Percentiles rank a stretch among this genome's conserved stretches.
Conservation (phyloP, 2,113 vertebrate species). For the Sinocyclocheilus anophthalmus region DNA sequence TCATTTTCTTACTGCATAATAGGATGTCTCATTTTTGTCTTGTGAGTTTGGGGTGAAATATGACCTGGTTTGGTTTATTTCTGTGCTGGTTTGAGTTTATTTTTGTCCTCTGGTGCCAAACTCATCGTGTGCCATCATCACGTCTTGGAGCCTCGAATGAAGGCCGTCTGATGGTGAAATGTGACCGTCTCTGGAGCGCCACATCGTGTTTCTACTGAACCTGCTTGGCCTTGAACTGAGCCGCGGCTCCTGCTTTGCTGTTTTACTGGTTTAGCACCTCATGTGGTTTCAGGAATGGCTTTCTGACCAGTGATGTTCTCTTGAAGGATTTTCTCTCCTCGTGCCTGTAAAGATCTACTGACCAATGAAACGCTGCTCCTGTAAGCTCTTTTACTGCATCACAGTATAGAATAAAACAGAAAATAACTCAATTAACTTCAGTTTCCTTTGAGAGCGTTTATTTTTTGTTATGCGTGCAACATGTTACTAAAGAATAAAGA, state of each 20-base stretch:
- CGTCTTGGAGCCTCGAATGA: not conserved
- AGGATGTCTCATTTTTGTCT: not conserved
- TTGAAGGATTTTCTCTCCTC: slow-evolving; percentile 61
- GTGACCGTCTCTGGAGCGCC: slow-evolving; percentile 28
- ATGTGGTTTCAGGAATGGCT: slow-evolving; percentile 23
- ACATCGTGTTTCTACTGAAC: not conserved
- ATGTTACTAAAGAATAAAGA: slow-evolving; percentile 59
- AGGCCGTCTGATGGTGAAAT: not conserved
- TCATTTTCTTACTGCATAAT: not conserved
- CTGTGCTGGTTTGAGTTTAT: not conserved
- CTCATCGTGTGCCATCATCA: not conserved
- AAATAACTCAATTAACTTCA: slow-evolving; percentile 54
- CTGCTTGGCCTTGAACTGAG: slow-evolving; percentile 32
- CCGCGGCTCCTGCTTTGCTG: not conserved
- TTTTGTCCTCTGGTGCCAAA: slow-evolving; percentile 30
- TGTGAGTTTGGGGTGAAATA: not conserved
- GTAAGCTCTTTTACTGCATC: slow-evolving; percentile 56
- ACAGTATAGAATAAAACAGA: slow-evolving; percentile 54
- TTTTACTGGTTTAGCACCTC: slow-evolving; percentile 31
- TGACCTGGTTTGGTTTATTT: not conserved
- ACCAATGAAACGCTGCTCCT: slow-evolving; percentile 60
- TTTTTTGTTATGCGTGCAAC: slow-evolving; percentile 67
- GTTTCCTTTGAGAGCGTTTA: slow-evolving; percentile 71
- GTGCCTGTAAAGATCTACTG: slow-evolving; percentile 71
- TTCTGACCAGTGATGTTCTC: slow-evolving; percentile 23